Base-by-base conservation (phyloP, 1,140 invertebrate species). In the Lasioglossum albipes region DNA sequence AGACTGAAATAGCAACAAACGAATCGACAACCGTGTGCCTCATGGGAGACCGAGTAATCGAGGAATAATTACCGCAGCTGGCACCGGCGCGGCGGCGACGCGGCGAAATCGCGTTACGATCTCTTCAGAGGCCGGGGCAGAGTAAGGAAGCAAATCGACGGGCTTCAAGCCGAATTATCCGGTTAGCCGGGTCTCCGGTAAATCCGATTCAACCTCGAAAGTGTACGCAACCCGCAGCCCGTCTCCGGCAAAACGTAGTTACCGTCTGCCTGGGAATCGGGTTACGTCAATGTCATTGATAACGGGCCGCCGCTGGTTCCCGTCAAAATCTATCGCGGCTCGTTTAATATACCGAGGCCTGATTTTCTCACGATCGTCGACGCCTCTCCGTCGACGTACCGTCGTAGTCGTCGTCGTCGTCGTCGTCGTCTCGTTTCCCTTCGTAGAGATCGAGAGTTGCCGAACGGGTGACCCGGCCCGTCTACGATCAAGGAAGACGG, bases 231-330 rank as follows among this genome's bases (percentile, higher is more conserved):
- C 42, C 45, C 77, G 49, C 61, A 41, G 66, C 10, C 68, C 59
- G 20, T 10, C 20, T 45, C 3, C 45, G 13, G n/a, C 41, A 79
- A 83, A 81, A 84, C 74, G 68, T 74, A 73, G 84, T 81, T 89
- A 87, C 78, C 75, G 82, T 57, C 78, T 71, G 65, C 74, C 67
- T 42, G 82, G 84, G 83, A 88, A 90, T 90, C 81, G 84, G 78
- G 85, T 88, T 89, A 90, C 84, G 87, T 86, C 82, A 87, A 89
- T 81, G 81, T 88, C 87, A 86, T 84, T 86, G 84, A 84, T 87
- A 88, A 89, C 83, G 59, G 52, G 62, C 79, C 82, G n/a, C 18
- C 75, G 75, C 59, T 71, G 75, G 31, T 66, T 79, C 73, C 79
- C 83, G 83, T 89, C 83, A 85, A 79, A 72, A 71, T 85, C 84